These are phyloP conservation scores for Stegastes partitus DNA, from an alignment of 2,113 vertebrate genomes.

Conservation along the genomic window DNA sequence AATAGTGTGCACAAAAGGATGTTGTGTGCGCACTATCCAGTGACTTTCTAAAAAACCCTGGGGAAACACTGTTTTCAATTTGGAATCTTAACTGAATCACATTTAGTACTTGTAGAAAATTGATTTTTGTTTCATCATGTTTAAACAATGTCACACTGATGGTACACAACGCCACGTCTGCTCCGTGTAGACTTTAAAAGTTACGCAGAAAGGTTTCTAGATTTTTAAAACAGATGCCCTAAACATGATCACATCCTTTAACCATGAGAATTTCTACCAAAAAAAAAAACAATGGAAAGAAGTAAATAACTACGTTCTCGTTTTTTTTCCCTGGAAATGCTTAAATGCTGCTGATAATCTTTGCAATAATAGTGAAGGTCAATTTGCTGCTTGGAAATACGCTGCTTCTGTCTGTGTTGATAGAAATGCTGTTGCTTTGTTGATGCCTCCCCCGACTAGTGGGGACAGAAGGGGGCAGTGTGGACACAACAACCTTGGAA, in stretches of 20 bases:
- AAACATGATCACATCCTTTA: not conserved
- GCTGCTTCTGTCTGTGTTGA: conserved; percentile 47
- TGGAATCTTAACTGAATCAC: conserved; percentile 83
- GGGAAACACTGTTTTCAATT: conserved; percentile 85
- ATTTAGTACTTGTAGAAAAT: conserved; percentile 78
- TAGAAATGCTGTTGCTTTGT: conserved; percentile 65
- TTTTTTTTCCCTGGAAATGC: not conserved
- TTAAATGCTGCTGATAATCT: not conserved
- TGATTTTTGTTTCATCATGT: conserved; percentile 79
- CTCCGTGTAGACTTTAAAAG: conserved; percentile 40
- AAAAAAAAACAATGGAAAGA: conserved; percentile 3
- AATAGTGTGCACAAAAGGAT: conserved; percentile 97
- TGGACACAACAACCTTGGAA: conserved; percentile 68
- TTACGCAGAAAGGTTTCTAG: conserved; percentile 23
- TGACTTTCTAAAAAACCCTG: conserved; percentile 85
- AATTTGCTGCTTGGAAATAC: not conserved
- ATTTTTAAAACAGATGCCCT: not conserved
- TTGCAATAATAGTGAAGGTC: not conserved
- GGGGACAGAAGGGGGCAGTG: conserved; percentile 80
- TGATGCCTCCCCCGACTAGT: conserved; percentile 39
- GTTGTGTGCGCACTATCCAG: conserved; percentile 86
- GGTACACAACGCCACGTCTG: conserved; percentile 38
- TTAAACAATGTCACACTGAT: conserved; percentile 65
- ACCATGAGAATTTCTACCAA: not conserved
- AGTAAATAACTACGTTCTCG: not conserved